Percentiles rank a stretch among this genome's conserved stretches.
phyloP scores from a whole-genome alignment of 2,888 invertebrate genomes.

The Penaeus monodon region DNA sequence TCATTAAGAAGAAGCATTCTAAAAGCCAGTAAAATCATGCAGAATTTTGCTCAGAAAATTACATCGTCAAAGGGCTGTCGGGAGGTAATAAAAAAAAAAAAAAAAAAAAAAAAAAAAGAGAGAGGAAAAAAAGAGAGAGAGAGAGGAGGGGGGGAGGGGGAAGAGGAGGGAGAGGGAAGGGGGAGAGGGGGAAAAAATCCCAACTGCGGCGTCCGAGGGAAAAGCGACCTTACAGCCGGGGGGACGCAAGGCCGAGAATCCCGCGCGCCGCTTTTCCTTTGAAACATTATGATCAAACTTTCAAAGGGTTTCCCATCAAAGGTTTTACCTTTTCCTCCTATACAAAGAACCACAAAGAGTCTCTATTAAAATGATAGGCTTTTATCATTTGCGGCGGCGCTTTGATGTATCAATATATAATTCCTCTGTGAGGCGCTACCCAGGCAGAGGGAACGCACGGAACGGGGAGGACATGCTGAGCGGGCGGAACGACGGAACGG shows the following conservation, averaged over 20 bases:
- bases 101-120: conserved; percentile 22
- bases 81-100: conserved; percentile 7
- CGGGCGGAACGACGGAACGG: too few species aligned
- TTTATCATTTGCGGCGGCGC: conserved; percentile 60
- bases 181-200: conserved; percentile 15
- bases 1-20: conserved; percentile 56
- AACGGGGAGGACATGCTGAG: too few species aligned
- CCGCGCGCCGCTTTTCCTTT: conserved; percentile 43
- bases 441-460: too few species aligned
- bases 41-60: conserved; percentile 60
- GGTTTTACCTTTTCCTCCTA: conserved; percentile 59
- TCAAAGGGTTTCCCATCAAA: conserved; percentile 60
- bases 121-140: conserved; percentile 23
- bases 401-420: conserved; percentile 65
- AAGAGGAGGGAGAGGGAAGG: too few species aligned
- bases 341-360: conserved; percentile 64
- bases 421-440: conserved; percentile 43
- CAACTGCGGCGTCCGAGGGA: neutral
- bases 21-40: conserved; percentile 59
- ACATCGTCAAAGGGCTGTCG: conserved; percentile 57
- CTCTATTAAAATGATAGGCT: conserved; percentile 65
- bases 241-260: conserved; percentile 22
- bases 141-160: neutral
- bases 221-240: neutral
- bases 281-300: conserved; percentile 64